These are phyloP conservation scores for Elgaria multicarinata DNA, from an alignment of 2,113 vertebrate genomes.

Conservation along the genomic window DNA sequence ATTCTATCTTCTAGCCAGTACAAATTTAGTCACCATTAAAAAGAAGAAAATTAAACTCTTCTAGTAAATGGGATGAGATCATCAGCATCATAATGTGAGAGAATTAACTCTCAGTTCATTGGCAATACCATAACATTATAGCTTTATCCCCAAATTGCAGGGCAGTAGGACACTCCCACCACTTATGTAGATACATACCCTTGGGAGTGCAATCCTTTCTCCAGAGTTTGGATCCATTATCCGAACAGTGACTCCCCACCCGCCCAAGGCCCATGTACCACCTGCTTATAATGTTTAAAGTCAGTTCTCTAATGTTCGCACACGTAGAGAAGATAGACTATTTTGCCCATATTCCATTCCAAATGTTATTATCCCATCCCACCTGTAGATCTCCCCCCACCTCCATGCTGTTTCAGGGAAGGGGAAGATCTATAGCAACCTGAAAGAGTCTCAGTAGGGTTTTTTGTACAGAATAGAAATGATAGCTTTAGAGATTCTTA, in stretches of 20 bases:
- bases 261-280: neutral
- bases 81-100: neutral
- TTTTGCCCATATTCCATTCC: neutral
- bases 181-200: neutral
- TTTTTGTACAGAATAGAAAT: neutral
- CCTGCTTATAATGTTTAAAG: constrained; percentile 3
- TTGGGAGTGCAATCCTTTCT: neutral
- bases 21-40: constrained; percentile 7
- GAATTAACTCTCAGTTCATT: neutral
- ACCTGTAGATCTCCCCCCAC: neutral
- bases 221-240: neutral
- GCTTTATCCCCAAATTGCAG: neutral
- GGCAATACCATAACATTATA: neutral
- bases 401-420: neutral
- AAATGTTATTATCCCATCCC: neutral
- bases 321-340: neutral
- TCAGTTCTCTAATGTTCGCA: neutral
- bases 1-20: neutral
- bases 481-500: neutral
- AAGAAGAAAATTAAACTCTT: neutral
- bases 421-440: neutral
- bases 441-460: neutral
- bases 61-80: neutral
- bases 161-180: neutral
- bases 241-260: neutral